Conservation (phyloP, 2,888 invertebrate species). For the Eupsilia transversa region DNA sequence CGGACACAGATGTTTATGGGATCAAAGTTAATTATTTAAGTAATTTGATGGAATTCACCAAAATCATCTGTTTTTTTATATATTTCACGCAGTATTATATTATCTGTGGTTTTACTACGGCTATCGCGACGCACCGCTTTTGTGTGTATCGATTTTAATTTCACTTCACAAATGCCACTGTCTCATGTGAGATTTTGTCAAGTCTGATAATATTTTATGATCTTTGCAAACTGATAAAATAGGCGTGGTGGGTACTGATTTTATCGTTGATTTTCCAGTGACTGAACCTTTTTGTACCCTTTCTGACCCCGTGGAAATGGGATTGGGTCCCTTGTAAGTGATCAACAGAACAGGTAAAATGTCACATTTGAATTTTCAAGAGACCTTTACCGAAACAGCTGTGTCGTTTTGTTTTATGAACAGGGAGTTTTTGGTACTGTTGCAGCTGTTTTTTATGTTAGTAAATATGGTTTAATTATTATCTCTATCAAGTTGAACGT, state of each 20-base stretch:
- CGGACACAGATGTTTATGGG: background rate
- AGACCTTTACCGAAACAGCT: background rate
- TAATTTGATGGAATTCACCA: background rate
- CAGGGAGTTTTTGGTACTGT: background rate
- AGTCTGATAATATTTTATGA: slow-evolving; percentile 35
- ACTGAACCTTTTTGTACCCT: slow-evolving; percentile 44
- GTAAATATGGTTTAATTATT: background rate
- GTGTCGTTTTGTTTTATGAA: background rate
- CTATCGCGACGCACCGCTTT: slow-evolving; percentile 6
- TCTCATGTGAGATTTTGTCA: background rate
- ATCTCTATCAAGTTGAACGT: background rate
- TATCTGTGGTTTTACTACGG: too few species aligned
- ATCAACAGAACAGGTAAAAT: slow-evolving; percentile 37
- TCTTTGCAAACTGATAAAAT: slow-evolving; percentile 34
- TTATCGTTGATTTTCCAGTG: slow-evolving; percentile 47
- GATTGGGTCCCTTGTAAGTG: slow-evolving; percentile 35
- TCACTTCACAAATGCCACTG: background rate
- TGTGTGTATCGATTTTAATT: slow-evolving; percentile 4
- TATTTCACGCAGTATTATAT: too few species aligned
- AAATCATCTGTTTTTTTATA: background rate
- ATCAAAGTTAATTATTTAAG: background rate
- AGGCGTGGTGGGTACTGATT: slow-evolving; percentile 15
- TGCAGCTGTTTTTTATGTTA: background rate
- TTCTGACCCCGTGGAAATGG: slow-evolving; percentile 17
- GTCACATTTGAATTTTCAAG: background rate